Evolutionary conservation across 1,140 invertebrate species (phyloP).

Genomic region (Steinernema feltiae): DNA sequence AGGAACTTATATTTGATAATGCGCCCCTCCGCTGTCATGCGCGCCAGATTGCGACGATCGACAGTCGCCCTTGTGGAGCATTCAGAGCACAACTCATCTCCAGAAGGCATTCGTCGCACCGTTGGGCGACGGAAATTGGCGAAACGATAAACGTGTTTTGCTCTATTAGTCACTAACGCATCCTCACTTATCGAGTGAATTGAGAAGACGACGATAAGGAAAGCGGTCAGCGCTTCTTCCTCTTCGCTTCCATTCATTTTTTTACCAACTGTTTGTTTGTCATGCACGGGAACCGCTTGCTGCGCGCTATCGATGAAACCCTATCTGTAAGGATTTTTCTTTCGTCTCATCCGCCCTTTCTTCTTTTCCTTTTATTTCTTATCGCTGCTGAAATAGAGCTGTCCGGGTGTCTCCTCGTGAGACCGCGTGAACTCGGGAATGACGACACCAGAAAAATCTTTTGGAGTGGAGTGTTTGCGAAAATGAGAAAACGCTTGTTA

Average conservation of each 20-base stretch:
- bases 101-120: too few species aligned
- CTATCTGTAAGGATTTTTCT: slow-evolving; percentile 5
- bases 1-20: too few species aligned
- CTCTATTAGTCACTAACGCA: not conserved
- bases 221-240: not conserved
- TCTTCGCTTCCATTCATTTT: not conserved
- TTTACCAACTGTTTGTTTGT: slow-evolving; percentile 1
- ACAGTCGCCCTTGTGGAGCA: too few species aligned
- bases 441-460: too few species aligned
- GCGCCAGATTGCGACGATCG: too few species aligned
- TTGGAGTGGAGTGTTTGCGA: not conserved
- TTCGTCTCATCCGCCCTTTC: not conserved
- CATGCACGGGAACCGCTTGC: not conserved
- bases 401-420: not conserved
- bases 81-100: too few species aligned
- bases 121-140: not conserved
- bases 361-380: not conserved
- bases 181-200: not conserved
- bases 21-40: too few species aligned
- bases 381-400: not conserved
- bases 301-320: slow-evolving; percentile 9
- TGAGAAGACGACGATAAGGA: not conserved
- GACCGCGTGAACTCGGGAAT: too few species aligned
- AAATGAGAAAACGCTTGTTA: too few species aligned
- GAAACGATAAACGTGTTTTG: not conserved